Evolutionary conservation across 2,888 invertebrate genomes (phyloP).

Genomic region (Andrena hattorfiana): DNA sequence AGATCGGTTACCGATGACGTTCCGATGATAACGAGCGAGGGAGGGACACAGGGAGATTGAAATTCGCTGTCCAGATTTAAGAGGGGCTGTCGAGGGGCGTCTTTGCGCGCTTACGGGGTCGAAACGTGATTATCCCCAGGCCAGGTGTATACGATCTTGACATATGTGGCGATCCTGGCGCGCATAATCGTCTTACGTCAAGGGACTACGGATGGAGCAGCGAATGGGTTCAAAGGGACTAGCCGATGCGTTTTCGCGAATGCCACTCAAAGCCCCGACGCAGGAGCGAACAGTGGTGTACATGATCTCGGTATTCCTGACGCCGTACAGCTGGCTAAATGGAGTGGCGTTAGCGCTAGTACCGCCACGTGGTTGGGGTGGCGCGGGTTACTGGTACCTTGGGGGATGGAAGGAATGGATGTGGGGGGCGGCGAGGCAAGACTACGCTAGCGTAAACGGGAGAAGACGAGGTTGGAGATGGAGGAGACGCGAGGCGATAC

Average conservation of each 20-base stretch:
- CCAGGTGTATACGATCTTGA: constrained; percentile 23
- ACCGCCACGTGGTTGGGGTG: constrained; percentile 66
- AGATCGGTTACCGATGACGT: background rate
- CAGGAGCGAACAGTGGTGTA: constrained; percentile 41
- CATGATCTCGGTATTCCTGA: constrained; percentile 64
- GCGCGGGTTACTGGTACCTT: constrained; percentile 59
- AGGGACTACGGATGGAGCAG: constrained; percentile 38
- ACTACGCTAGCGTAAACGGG: constrained; percentile 28
- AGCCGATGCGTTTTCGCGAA: constrained; percentile 65
- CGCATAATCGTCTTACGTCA: constrained; percentile 58
- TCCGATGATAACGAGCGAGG: background rate
- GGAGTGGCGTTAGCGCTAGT: constrained; percentile 69
- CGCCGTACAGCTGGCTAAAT: constrained; percentile 66
- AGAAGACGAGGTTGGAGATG: constrained; percentile 32
- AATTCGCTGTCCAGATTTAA: constrained; percentile 3
- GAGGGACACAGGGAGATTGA: background rate
- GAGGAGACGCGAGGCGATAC: constrained; percentile 19
- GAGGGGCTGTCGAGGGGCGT: background rate
- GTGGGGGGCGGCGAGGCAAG: constrained; percentile 21
- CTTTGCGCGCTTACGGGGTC: constrained; percentile 40
- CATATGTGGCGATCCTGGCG: constrained; percentile 26
- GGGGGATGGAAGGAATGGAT: constrained; percentile 5
- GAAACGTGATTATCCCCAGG: constrained; percentile 44
- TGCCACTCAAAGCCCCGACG: constrained; percentile 47
- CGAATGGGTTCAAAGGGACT: constrained; percentile 65